Conservation (phyloP, 2,113 vertebrate genomes). For the Hypanus sabinus region DNA sequence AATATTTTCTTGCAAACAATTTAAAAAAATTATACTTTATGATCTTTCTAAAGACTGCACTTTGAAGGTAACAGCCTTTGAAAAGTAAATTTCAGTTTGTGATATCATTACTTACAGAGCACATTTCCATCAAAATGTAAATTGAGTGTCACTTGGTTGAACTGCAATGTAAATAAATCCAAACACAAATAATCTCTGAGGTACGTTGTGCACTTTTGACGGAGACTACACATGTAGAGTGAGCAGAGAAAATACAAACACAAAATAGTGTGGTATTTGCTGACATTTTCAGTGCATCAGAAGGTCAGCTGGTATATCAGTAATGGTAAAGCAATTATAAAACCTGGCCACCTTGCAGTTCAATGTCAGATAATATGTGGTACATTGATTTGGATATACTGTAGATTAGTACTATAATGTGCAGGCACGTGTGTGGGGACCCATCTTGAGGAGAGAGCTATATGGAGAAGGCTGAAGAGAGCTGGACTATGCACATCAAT, state of each 20-base stretch:
- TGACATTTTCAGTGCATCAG: conserved; percentile 7
- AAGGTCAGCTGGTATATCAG: neutral
- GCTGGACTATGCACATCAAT: no score
- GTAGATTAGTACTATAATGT: neutral
- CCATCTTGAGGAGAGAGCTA: neutral
- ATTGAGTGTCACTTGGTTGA: neutral
- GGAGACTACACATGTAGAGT: neutral
- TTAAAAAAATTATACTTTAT: neutral
- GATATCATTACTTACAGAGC: neutral
- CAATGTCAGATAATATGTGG: neutral
- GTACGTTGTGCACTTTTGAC: neutral
- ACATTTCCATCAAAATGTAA: conserved; percentile 29
- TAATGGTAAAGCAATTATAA: neutral
- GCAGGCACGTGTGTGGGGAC: neutral
- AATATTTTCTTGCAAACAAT: neutral
- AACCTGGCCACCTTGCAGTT: neutral
- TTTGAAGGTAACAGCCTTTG: conserved; percentile 1
- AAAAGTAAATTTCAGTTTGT: neutral
- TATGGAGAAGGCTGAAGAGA: neutral
- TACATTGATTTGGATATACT: neutral
- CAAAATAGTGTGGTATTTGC: neutral
- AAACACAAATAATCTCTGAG: conserved; percentile 2
- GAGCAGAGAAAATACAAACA: conserved; percentile 11
- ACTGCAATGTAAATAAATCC: conserved; percentile 18
- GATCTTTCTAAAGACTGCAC: neutral